Evolutionary conservation across 2,888 invertebrate genomes (phyloP).

Genomic region (Ochropleura plecta): DNA sequence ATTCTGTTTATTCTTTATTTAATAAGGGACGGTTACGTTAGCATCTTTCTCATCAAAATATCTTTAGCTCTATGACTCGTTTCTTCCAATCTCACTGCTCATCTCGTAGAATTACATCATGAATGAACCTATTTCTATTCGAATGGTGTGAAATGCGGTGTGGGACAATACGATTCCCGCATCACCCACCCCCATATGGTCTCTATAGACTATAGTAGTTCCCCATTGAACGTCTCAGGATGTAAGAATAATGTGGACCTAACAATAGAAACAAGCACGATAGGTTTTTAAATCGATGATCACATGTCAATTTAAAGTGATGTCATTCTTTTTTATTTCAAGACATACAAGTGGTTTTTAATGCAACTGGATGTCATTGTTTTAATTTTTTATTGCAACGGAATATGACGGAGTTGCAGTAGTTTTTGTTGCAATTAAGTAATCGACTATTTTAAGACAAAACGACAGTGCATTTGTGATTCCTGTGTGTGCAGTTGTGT

Average conservation of each 20-base stretch:
- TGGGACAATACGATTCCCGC: slow-evolving; percentile 81
- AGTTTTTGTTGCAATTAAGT: slow-evolving; percentile 13
- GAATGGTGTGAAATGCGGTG: slow-evolving; percentile 78
- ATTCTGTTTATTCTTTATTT: slow-evolving; percentile 14
- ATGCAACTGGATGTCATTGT: slow-evolving; percentile 44
- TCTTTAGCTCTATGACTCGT: slow-evolving; percentile 9
- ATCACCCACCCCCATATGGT: slow-evolving; percentile 83
- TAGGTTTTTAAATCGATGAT: slow-evolving; percentile 27
- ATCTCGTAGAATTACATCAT: slow-evolving; percentile 40
- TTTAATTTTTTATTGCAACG: slow-evolving; percentile 29
- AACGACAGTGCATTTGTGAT: slow-evolving; percentile 15
- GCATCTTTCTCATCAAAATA: slow-evolving; percentile 7
- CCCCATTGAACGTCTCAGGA: slow-evolving; percentile 76
- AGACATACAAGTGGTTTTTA: slow-evolving; percentile 12
- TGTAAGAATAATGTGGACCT: slow-evolving; percentile 76
- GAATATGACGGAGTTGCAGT: slow-evolving; percentile 11
- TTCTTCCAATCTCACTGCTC: neutral
- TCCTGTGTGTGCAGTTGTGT: slow-evolving; percentile 9
- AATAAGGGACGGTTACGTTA: slow-evolving; percentile 18
- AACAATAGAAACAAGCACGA: slow-evolving; percentile 1
- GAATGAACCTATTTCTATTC: slow-evolving; percentile 68
- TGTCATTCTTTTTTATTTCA: slow-evolving; percentile 47
- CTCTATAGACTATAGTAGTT: slow-evolving; percentile 59
- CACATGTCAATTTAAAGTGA: slow-evolving; percentile 38
- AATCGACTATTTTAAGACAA: slow-evolving; percentile 13